phyloP scores from a whole-genome alignment of 1,140 invertebrate species.

The Sitodiplosis mosellana region DNA sequence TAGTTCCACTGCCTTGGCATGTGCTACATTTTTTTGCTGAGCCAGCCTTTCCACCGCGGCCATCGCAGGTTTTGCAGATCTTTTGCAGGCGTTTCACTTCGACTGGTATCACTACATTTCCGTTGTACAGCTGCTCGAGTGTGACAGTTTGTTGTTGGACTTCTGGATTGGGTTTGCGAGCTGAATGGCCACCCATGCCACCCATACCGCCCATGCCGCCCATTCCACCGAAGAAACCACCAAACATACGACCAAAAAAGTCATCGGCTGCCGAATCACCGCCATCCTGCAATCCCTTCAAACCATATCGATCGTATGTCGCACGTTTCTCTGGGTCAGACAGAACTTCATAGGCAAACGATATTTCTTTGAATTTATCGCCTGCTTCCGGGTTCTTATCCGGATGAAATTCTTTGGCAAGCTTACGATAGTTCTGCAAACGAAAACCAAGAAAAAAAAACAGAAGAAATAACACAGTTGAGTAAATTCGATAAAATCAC shows the following conservation, averaged over 20 bases:
- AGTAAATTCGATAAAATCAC: not conserved
- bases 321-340: slow-evolving; percentile 36
- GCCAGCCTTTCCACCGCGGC: slow-evolving; percentile 65
- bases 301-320: slow-evolving; percentile 54
- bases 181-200: slow-evolving; percentile 28
- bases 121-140: slow-evolving; percentile 83
- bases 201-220: slow-evolving; percentile 21
- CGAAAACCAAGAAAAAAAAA: slow-evolving; percentile 6
- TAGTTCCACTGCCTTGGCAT: slow-evolving; percentile 63
- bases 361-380: slow-evolving; percentile 78
- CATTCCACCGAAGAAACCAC: slow-evolving; percentile 37
- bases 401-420: slow-evolving; percentile 76
- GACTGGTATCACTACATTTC: slow-evolving; percentile 55
- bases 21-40: slow-evolving; percentile 45
- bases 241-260: slow-evolving; percentile 44
- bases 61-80: slow-evolving; percentile 66
- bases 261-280: slow-evolving; percentile 36
- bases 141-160: slow-evolving; percentile 54
- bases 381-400: slow-evolving; percentile 69
- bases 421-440: slow-evolving; percentile 58
- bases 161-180: slow-evolving; percentile 43
- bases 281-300: slow-evolving; percentile 63
- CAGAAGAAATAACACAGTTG: not conserved
- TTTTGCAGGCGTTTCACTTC: slow-evolving; percentile 67
- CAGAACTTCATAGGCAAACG: slow-evolving; percentile 63